phyloP scores from a whole-genome alignment of 2,888 invertebrate species.

The Heliconius ismenius region DNA sequence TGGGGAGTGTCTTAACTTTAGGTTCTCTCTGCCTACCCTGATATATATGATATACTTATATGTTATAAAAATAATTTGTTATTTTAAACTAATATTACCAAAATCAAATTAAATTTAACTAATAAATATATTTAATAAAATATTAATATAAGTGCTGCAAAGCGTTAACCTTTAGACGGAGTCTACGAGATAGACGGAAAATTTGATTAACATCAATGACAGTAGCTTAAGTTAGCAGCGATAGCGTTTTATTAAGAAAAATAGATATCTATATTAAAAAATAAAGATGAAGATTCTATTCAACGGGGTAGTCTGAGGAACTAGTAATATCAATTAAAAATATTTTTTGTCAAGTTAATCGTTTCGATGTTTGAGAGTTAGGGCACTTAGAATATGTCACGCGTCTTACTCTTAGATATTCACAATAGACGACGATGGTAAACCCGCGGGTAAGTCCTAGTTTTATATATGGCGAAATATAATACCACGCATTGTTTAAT shows the following conservation, averaged over 20 bases:
- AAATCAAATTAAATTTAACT: neutral
- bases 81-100: neutral
- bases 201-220: slow-evolving; percentile 47
- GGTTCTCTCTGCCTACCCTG: neutral
- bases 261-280: neutral
- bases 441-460: too few species aligned
- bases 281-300: too few species aligned
- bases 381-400: too few species aligned
- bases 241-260: neutral
- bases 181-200: slow-evolving; percentile 43
- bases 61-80: neutral
- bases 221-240: slow-evolving; percentile 26
- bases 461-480: too few species aligned
- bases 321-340: too few species aligned
- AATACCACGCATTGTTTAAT: too few species aligned
- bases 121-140: neutral
- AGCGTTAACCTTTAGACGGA: slow-evolving; percentile 41
- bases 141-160: slow-evolving; percentile 10
- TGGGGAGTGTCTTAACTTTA: neutral
- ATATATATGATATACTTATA: neutral
- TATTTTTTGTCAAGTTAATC: too few species aligned
- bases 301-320: too few species aligned
- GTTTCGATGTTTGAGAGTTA: too few species aligned
- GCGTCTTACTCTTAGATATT: too few species aligned
- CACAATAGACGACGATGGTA: too few species aligned